A percentile compares a stretch with the other conserved stretches of the same genome.
These are phyloP conservation scores for Popillia japonica DNA, from an alignment of 1,140 invertebrate genomes.

Conservation along the genomic window DNA sequence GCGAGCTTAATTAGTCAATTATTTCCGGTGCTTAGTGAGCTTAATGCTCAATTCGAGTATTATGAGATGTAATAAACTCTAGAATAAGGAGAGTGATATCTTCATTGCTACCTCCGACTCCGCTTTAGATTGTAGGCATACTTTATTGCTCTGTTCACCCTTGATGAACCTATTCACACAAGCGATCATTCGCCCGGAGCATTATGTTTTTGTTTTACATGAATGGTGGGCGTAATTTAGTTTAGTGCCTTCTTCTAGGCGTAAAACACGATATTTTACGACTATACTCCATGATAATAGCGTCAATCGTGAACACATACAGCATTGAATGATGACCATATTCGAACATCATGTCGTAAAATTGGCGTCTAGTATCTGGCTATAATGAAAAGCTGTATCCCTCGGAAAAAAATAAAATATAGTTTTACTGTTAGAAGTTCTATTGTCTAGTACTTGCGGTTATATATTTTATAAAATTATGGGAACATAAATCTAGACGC, in stretches of 20 bases:
- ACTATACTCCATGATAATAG: background rate
- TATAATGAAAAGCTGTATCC: no score
- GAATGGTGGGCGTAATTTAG: background rate
- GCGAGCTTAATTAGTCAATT: background rate
- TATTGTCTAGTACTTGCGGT: no score
- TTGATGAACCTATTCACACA: background rate
- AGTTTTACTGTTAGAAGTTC: no score
- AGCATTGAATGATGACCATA: no score
- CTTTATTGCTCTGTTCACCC: conserved; percentile 1
- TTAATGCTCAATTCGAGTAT: conserved; percentile 10
- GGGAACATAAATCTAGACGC: no score
- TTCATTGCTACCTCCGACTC: background rate
- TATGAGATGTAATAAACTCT: background rate
- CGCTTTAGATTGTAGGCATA: background rate
- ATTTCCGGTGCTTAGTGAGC: conserved; percentile 1
- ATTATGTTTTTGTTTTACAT: conserved; percentile 8
- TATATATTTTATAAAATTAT: no score
- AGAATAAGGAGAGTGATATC: background rate
- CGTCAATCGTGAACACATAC: background rate
- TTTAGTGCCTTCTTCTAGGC: background rate
- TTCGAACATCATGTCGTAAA: no score
- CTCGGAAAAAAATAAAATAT: no score
- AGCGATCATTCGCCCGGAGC: background rate
- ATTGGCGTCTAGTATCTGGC: no score
- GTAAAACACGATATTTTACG: background rate